Percentiles rank a stretch among this genome's conserved stretches.
These are phyloP conservation scores for Zosterops lateralis DNA, from an alignment of 2,113 vertebrate genomes.

Conservation along the genomic window DNA sequence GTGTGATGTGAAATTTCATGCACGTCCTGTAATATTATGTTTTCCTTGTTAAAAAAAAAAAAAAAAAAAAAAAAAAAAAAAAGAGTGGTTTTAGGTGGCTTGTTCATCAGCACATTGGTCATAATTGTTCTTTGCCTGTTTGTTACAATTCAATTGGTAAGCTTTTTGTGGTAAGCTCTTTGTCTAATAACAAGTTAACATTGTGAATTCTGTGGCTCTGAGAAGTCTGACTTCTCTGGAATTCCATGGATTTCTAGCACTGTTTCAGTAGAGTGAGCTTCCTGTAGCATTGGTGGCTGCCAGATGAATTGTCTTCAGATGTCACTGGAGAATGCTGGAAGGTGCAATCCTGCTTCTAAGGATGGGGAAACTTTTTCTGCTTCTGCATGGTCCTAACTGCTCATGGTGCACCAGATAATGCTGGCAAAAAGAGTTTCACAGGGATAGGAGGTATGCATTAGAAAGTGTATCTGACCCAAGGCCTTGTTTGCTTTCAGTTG, in stretches of 20 bases:
- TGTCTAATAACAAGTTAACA: not conserved
- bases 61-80: too few relatives aligned
- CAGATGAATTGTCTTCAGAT: not conserved
- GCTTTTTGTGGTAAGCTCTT: not conserved
- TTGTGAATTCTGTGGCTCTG: not conserved
- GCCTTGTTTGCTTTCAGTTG: not conserved
- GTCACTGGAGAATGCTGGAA: accelerated
- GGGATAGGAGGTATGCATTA: not conserved
- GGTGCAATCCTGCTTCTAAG: not conserved
- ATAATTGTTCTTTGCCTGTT: not conserved
- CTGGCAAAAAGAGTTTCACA: not conserved
- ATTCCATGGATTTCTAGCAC: not conserved
- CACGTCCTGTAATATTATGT: not conserved
- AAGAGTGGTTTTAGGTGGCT: not conserved
- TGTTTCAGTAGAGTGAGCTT: not conserved
- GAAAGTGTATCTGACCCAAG: not conserved
- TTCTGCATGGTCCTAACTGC: not conserved
- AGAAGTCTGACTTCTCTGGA: not conserved
- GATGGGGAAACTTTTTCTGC: not conserved
- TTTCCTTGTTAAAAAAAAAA: not conserved
- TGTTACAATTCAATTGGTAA: not conserved
- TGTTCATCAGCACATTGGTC: not conserved
- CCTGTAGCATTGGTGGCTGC: not conserved
- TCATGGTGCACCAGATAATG: not conserved
- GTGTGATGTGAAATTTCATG: not conserved